Conservation (phyloP, 2,888 invertebrate genomes). For the Caenorhabditis afra region DNA sequence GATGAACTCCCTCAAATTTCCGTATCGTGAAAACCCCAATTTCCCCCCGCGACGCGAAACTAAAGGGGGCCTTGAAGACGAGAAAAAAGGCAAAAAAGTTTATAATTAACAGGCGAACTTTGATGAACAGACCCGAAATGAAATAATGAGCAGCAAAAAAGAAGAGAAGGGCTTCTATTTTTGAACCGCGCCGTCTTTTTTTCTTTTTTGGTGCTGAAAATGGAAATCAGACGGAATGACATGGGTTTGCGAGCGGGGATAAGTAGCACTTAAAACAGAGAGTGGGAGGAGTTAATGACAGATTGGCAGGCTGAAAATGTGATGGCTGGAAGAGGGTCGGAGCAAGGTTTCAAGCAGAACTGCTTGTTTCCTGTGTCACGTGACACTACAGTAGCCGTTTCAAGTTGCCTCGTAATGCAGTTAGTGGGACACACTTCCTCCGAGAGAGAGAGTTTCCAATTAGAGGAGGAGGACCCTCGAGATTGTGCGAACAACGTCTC, state of each 20-base stretch:
- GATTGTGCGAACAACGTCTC: not conserved
- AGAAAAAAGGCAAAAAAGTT: not conserved
- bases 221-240: not conserved
- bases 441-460: slow-evolving; percentile 12
- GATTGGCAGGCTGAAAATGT: no score
- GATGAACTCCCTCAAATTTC: slow-evolving; percentile 32
- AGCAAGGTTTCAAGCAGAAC: no score
- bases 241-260: no score
- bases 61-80: slow-evolving; percentile 15
- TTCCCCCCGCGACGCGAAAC: slow-evolving; percentile 9
- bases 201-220: not conserved
- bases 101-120: slow-evolving; percentile 21
- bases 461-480: not conserved
- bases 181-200: not conserved
- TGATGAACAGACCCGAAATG: slow-evolving; percentile 10
- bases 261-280: not conserved
- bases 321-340: not conserved
- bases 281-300: not conserved
- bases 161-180: not conserved
- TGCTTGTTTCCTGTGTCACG: no score
- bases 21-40: no score
- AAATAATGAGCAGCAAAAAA: slow-evolving; percentile 10
- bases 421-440: slow-evolving; percentile 36
- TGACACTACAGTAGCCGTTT: no score
- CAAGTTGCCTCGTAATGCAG: no score